Base-by-base conservation (phyloP, 2,888 invertebrate genomes). In the Ellobium chinense region DNA sequence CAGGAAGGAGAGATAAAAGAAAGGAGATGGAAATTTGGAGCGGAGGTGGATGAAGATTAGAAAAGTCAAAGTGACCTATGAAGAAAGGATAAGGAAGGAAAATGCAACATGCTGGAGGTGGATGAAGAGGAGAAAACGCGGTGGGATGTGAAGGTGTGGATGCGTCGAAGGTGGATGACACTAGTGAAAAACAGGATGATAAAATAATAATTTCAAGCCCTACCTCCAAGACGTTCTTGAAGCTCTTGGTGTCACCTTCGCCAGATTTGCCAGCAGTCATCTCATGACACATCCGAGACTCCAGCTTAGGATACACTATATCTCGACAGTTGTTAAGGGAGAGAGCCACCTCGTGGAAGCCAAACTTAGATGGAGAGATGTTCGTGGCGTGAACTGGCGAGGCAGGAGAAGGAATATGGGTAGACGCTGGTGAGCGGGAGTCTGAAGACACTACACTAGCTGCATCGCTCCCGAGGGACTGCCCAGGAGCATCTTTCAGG, bases 141-240 rank as follows among this genome's bases (percentile, higher is more conserved):
- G n/a, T n/a, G n/a, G n/a, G n/a, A n/a, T n/a, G n/a, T n/a, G n/a
- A n/a, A n/a, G n/a, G n/a, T n/a, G n/a, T n/a, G n/a, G n/a, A n/a
- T n/a, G n/a, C n/a, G n/a, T n/a, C n/a, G n/a, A n/a, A n/a, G n/a
- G n/a, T n/a, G n/a, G n/a, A n/a, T n/a, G n/a, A n/a, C n/a, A n/a
- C n/a, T n/a, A n/a, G n/a, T n/a, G n/a, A n/a, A n/a, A n/a, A 46
- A 18, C 9, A 46, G 46, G 9, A 46, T 46, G 9, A 46, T 46
- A 46, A 46, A 46, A 46, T 46, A 12, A 46, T 46, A 12, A 46
- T 46, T 7, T 14, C 60, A 60, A 9, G 27, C 7, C 77, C 56
- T 62, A 78, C 78, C 78, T 78, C 78, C 56, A 78, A 62, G 39
- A 78, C 58, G 14, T 69, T 12, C 54, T 63, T 78, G 21, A 78